Base-by-base conservation (phyloP, 2,888 invertebrate species). In the Coenonympha glycerion region DNA sequence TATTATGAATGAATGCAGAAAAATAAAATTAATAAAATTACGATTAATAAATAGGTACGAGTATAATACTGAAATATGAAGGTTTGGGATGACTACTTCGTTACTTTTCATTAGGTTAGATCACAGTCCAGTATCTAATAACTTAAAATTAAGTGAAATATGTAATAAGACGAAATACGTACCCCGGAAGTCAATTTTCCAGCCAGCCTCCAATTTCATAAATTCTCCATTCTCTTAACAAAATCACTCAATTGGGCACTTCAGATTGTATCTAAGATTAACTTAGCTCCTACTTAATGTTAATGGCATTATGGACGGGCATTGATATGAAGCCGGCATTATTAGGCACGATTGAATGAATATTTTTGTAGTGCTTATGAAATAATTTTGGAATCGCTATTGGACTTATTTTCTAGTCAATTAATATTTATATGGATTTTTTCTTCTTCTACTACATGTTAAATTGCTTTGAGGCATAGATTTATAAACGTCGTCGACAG, bases 201-300 rank as follows among this genome's bases (percentile, higher is more conserved):
- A 40, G 33, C 41, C 56, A 55, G 60, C 64, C 65, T 64, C 58
- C 57, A 69, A 69, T 72, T 68, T 63, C 64, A n/a, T n/a, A n/a
- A n/a, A n/a, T n/a, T n/a, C n/a, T n/a, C n/a, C n/a, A 66, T 71
- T 71, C 67, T 68, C 68, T 68, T 69, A 73, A 73, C 74, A 65
- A 79, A 78, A 78, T 82, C 78, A 80, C 79, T 79, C 76, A 78
- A 79, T 81, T 79, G 76, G 68, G 68, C 72, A 73, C 76, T 74
- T 63, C 61, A 71, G 65, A 64, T 55, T 60, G 66, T 69, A 68
- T 75, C 76, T 68, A 64, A 74, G 70, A 75, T 72, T 66, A 75
- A 72, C 65, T 66, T 68, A 69, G 58, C 65, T 71, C 78, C 72
- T 76, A 76, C 72, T 75, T 78, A 70, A 63, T n/a, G n/a, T n/a